Evolutionary conservation across 2,797 vertebrate species (phyloP).

Genomic region (Iguana delicatissima): DNA sequence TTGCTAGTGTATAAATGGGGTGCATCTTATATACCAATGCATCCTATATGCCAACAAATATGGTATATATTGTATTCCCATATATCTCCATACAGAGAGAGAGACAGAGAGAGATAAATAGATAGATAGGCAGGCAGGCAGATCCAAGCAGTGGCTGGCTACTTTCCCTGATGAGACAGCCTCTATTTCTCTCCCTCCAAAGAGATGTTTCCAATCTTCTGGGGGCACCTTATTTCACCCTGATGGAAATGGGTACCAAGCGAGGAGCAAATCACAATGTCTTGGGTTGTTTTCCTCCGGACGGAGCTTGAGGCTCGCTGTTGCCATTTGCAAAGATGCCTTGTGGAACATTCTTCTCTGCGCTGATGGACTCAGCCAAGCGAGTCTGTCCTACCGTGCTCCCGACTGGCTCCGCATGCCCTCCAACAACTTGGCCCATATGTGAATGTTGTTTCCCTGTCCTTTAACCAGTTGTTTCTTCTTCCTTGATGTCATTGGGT

Average conservation of each 20-base stretch:
- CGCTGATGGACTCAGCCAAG: background rate
- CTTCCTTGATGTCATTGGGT: background rate
- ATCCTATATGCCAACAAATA: no score
- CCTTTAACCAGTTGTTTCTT: background rate
- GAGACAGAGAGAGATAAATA: no score
- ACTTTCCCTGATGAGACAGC: no score
- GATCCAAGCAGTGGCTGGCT: no score
- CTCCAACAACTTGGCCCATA: background rate
- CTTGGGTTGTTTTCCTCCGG: background rate
- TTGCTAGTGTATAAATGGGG: no score
- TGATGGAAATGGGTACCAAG: background rate
- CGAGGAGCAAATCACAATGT: background rate
- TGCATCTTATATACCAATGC: no score
- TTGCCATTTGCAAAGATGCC: slow-evolving; percentile 1
- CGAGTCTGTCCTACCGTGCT: slow-evolving; percentile 1
- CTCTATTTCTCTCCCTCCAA: background rate
- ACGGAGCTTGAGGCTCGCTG: background rate
- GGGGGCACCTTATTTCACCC: background rate
- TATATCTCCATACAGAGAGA: no score
- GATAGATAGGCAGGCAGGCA: no score
- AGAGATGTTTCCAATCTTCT: background rate
- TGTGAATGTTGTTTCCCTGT: background rate
- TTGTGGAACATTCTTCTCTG: background rate
- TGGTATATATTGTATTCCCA: no score
- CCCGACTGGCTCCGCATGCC: rapidly evolving